Evolutionary conservation across 2,113 vertebrate genomes (phyloP), one percentile per base, ranked within the genome.

Genomic region (Malaclemys terrapin): DNA sequence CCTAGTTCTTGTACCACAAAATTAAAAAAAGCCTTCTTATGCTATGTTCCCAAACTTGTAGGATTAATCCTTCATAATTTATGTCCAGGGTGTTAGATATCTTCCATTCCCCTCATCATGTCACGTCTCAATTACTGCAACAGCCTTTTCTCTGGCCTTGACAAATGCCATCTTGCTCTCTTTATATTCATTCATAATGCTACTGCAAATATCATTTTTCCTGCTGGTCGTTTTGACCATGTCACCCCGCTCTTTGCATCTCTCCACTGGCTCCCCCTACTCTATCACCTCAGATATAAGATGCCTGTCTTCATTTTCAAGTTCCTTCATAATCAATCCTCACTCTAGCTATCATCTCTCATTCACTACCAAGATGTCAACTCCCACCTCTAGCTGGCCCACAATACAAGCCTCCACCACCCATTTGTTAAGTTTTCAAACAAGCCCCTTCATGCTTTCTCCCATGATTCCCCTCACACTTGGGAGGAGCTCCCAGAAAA

Each of bases 111-210:
- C 52, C 91, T 57, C n/a, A 27, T 50, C 54, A 56, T 24, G 19
- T 42, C 52, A 54, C 9, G 65, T 78, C 80, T 88, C 27, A 16
- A 52, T 19, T 5, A 85, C 24, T 11, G 49, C 59, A 90, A 20
- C 57, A 84, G 1, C 57, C 31, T 27, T 62, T 42, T 17, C 59
- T 29, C 38, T 54, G 93, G n/a, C 10, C 62, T 7, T 29, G 16
- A 84, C 82, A 91, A 83, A 80, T 0, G 1, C 47, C 13, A 14
- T 22, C 65, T 20, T 0, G 0, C 59, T 69, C 4, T 0, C 45
- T 5, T 72, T 42, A 49, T 53, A 53, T 53, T 53, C 7, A 53
- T 53, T 53, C 53, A 53, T 53, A 53, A 53, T 53, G 53, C 19
- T 53, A 53, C 53, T 53, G 19, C 53, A 53, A 53, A 53, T 19